phyloP scores from a whole-genome alignment of 2,888 invertebrate genomes.

The Chrysomela aeneicollis region DNA sequence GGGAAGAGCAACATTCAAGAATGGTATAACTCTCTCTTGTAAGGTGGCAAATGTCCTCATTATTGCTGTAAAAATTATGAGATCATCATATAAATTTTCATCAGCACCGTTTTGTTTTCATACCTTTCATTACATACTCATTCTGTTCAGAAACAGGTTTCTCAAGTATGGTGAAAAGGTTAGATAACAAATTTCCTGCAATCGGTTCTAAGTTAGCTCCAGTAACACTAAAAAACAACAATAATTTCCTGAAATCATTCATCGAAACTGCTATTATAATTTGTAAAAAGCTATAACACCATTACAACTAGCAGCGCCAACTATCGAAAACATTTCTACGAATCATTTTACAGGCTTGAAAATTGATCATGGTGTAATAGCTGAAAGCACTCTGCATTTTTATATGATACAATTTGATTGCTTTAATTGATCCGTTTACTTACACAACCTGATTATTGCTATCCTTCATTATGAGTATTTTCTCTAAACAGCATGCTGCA shows the following conservation, averaged over 20 bases:
- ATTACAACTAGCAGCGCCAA: too few relatives aligned
- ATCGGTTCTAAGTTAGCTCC: slow-evolving; percentile 72
- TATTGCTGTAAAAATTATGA: slow-evolving; percentile 70
- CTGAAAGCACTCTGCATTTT: too few relatives aligned
- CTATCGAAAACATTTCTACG: too few relatives aligned
- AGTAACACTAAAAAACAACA: slow-evolving; percentile 63
- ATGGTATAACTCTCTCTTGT: slow-evolving; percentile 82
- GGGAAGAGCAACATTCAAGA: slow-evolving; percentile 80
- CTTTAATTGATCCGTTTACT: too few relatives aligned
- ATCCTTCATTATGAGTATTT: slow-evolving; percentile 79
- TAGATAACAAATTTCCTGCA: slow-evolving; percentile 73
- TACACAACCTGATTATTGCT: slow-evolving; percentile 66
- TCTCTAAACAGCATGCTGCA: slow-evolving; percentile 91
- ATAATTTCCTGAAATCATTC: too few relatives aligned
- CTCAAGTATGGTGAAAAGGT: slow-evolving; percentile 79
- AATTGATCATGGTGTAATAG: too few relatives aligned
- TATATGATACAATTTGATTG: too few relatives aligned
- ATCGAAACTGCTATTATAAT: too few relatives aligned
- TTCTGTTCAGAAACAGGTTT: slow-evolving; percentile 85
- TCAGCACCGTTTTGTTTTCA: neutral
- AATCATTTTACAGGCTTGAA: too few relatives aligned
- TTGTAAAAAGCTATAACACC: too few relatives aligned
- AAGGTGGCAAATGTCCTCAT: slow-evolving; percentile 86
- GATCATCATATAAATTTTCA: neutral
- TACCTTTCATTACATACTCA: slow-evolving; percentile 96